A percentile compares a stretch with the other conserved stretches of the same genome.
phyloP scores from a whole-genome alignment of 2,797 vertebrate genomes.

The Mus caroli region DNA sequence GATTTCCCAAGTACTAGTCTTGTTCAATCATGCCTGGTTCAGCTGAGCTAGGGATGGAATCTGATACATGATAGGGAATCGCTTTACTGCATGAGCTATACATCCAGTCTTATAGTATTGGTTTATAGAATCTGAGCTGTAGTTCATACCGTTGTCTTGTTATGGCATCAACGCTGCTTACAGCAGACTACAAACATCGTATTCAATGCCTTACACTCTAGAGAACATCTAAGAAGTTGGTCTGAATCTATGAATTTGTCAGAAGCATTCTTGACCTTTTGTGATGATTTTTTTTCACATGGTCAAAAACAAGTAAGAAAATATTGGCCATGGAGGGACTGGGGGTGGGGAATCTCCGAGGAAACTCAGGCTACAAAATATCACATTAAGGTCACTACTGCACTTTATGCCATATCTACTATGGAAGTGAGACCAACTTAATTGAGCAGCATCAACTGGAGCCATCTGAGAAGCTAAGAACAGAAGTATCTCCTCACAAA shows the following conservation, averaged over 20 bases:
- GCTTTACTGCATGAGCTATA: not conserved
- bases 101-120: not conserved
- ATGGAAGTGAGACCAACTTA: not conserved
- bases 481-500: not conserved
- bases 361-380: not conserved
- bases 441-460: not conserved
- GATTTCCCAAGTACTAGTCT: not conserved
- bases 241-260: slow-evolving; percentile 11
- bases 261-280: not conserved
- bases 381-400: not conserved
- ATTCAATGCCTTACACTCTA: not conserved
- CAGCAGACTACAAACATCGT: not conserved
- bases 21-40: not conserved
- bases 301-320: slow-evolving; percentile 36
- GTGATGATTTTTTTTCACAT: slow-evolving; percentile 46
- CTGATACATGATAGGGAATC: not conserved
- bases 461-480: not conserved
- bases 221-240: slow-evolving; percentile 41
- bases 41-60: not conserved
- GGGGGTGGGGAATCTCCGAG: not conserved
- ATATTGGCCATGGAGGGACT: not conserved
- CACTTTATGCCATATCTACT: not conserved
- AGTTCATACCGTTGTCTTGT: not conserved
- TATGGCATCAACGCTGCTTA: not conserved
- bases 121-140: not conserved